These are phyloP conservation scores for Parnassius smintheus DNA, from an alignment of 2,888 invertebrate genomes.

Conservation along the genomic window DNA sequence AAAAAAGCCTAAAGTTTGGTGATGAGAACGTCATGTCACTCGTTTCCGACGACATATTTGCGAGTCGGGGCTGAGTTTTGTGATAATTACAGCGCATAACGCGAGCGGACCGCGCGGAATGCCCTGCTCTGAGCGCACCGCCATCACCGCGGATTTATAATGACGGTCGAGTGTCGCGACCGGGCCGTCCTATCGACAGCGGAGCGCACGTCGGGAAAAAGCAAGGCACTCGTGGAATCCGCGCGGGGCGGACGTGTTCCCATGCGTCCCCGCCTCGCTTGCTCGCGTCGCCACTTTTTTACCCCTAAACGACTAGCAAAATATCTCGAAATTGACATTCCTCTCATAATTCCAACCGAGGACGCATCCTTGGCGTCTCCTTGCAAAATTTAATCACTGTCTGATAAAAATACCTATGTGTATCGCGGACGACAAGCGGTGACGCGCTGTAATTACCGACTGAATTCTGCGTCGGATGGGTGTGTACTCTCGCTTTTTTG, in stretches of 20 bases:
- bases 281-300: constrained; percentile 58
- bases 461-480: constrained; percentile 65
- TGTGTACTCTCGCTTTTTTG: constrained; percentile 77
- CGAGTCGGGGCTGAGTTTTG: constrained; percentile 76
- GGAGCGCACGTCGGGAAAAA: constrained; percentile 57
- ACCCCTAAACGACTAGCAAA: constrained; percentile 71
- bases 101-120: constrained; percentile 73
- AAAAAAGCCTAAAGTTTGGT: constrained; percentile 72
- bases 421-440: constrained; percentile 51
- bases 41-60: constrained; percentile 80
- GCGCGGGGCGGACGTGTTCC: constrained; percentile 65
- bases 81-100: constrained; percentile 79
- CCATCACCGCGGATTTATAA: constrained; percentile 75
- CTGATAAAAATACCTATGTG: constrained; percentile 65
- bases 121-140: constrained; percentile 75
- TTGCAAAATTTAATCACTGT: constrained; percentile 61
- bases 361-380: constrained; percentile 68
- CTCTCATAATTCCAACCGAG: constrained; percentile 69
- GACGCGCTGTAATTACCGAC: constrained; percentile 67
- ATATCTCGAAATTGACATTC: constrained; percentile 79
- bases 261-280: constrained; percentile 48
- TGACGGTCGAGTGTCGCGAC: constrained; percentile 71
- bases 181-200: constrained; percentile 62
- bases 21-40: constrained; percentile 80
- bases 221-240: constrained; percentile 60